Conservation (phyloP, 1,140 invertebrate species). For the Zaprionus camerounensis region DNA sequence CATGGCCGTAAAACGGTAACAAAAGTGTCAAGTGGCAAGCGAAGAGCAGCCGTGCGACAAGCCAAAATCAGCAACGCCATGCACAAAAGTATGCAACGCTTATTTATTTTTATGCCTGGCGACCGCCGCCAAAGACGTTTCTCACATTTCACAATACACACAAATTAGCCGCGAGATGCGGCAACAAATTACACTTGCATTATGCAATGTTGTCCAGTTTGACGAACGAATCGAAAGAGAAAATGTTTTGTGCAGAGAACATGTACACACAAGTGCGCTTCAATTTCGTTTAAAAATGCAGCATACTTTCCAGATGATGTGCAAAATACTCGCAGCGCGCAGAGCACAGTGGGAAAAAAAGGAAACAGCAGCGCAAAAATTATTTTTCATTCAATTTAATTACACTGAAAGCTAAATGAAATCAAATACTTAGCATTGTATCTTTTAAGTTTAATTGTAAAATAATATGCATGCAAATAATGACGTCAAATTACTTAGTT, state of each 20-base stretch:
- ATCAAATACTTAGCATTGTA: background rate
- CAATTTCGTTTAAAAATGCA: background rate
- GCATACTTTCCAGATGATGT: background rate
- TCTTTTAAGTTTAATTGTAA: background rate
- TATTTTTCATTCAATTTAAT: background rate
- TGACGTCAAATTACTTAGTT: background rate
- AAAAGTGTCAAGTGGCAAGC: conserved; percentile 57
- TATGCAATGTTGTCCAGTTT: background rate
- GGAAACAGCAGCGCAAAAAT: background rate
- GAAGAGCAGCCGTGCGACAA: background rate
- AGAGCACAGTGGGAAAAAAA: background rate
- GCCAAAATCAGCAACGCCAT: conserved; percentile 2
- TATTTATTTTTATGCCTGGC: conserved; percentile 11
- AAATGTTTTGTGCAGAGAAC: too few relatives aligned
- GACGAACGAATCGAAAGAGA: background rate
- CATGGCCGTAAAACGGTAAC: conserved; percentile 32
- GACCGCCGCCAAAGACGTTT: background rate
- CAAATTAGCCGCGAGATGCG: background rate
- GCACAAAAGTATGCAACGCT: conserved; percentile 34
- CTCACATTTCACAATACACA: background rate
- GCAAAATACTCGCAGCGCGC: background rate
- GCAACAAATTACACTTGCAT: background rate
- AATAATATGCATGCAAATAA: background rate
- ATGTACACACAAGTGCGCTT: background rate
- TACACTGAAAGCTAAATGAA: background rate